Conservation (phyloP, 2,888 invertebrate species). For the Amiota minor region DNA sequence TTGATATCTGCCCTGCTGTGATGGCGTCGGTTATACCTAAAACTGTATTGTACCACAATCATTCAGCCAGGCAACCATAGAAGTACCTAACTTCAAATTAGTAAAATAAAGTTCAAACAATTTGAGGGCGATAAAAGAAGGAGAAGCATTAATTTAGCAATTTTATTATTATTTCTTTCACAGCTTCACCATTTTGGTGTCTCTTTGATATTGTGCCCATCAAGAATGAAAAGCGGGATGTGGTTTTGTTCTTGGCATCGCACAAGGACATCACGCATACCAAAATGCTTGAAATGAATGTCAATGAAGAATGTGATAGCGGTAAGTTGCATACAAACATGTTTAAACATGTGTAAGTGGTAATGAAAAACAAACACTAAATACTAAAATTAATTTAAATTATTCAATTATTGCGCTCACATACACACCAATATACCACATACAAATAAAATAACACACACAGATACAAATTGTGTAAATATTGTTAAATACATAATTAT, state of each 20-base stretch:
- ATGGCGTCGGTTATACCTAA: too few relatives aligned
- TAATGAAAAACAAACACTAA: not conserved
- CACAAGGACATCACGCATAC: conserved; percentile 97
- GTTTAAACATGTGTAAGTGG: too few relatives aligned
- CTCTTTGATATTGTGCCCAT: conserved; percentile 97
- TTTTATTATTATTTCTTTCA: conserved; percentile 49
- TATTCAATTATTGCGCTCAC: not conserved
- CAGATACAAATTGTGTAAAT: conserved; percentile 27
- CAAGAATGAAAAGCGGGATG: conserved; percentile 98
- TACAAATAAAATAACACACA: conserved; percentile 35
- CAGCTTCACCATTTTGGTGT: conserved; percentile 95
- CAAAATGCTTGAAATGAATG: conserved; percentile 89
- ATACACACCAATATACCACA: conserved; percentile 5
- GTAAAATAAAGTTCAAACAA: not conserved
- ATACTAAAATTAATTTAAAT: not conserved
- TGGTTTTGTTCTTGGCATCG: conserved; percentile 94
- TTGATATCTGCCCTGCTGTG: too few relatives aligned
- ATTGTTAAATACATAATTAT: too few relatives aligned
- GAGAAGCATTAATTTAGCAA: too few relatives aligned
- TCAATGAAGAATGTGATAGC: conserved; percentile 89
- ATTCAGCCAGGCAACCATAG: too few relatives aligned
- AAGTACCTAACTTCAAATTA: not conserved
- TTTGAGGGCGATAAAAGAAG: too few relatives aligned
- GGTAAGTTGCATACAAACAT: conserved; percentile 77
- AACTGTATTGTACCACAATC: too few relatives aligned